phyloP scores from a whole-genome alignment of 2,113 vertebrate genomes.

The Ornithorhynchus anatinus region DNA sequence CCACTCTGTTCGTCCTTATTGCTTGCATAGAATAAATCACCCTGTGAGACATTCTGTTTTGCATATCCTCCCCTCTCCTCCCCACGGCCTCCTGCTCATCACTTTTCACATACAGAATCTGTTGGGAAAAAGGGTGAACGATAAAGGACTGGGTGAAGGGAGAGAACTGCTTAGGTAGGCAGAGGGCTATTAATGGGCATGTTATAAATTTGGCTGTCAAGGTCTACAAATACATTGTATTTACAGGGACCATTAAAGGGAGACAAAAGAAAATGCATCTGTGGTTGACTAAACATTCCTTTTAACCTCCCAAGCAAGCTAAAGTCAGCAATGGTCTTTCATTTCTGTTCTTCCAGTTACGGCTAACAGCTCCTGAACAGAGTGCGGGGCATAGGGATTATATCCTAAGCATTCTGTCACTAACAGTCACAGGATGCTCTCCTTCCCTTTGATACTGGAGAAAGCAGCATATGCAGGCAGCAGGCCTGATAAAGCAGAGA shows the following conservation, averaged over 20 bases:
- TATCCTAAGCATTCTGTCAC: neutral
- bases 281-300: too few relatives aligned
- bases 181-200: constrained; percentile 32
- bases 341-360: neutral
- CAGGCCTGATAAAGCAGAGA: neutral
- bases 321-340: neutral
- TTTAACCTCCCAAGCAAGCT: neutral
- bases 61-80: neutral
- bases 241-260: constrained; percentile 6
- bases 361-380: neutral
- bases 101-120: neutral
- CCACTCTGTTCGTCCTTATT: neutral
- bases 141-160: neutral
- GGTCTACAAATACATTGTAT: neutral
- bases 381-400: neutral
- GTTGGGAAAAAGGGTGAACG: constrained; percentile 24
- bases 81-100: neutral
- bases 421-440: neutral
- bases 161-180: constrained; percentile 4
- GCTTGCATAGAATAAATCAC: neutral
- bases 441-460: neutral
- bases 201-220: constrained; percentile 31
- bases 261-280: constrained; percentile 30
- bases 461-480: neutral
- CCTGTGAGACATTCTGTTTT: neutral